Conservation (phyloP, 2,113 vertebrate species). For the Butastur rufipennis region DNA sequence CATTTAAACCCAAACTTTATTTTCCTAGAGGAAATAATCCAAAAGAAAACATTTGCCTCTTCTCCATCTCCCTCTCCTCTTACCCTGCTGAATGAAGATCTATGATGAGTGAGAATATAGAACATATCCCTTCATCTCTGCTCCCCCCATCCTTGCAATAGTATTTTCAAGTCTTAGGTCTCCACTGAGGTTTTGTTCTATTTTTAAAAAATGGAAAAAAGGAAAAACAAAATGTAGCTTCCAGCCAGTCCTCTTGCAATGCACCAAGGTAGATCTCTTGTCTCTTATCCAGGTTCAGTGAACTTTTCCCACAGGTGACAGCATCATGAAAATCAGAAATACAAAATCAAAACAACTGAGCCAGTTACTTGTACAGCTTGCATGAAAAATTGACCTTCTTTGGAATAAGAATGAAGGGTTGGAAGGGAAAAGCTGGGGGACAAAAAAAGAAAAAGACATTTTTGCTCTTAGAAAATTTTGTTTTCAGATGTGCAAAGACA, state of each 20-base stretch:
- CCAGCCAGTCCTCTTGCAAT: background rate
- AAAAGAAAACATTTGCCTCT: background rate
- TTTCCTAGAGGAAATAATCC: background rate
- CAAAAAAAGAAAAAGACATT: background rate
- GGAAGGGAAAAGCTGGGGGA: background rate
- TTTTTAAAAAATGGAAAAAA: background rate
- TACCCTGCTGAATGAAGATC: background rate
- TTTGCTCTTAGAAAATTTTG: background rate
- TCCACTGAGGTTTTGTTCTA: background rate
- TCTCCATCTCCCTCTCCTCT: background rate
- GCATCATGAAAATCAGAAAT: background rate
- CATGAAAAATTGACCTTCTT: background rate
- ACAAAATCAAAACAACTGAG: constrained; percentile 25
- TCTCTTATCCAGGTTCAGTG: background rate
- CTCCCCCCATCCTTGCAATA: background rate
- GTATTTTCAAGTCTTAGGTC: background rate
- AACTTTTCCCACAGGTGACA: background rate
- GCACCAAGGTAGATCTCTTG: background rate
- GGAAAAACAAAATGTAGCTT: background rate
- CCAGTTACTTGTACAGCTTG: background rate
- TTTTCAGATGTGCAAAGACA: background rate
- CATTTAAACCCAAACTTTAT: background rate
- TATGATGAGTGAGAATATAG: background rate
- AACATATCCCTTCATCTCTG: background rate
- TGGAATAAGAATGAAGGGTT: background rate